phyloP scores from a whole-genome alignment of 2,888 invertebrate genomes.

The Clepsis dumicolana region DNA sequence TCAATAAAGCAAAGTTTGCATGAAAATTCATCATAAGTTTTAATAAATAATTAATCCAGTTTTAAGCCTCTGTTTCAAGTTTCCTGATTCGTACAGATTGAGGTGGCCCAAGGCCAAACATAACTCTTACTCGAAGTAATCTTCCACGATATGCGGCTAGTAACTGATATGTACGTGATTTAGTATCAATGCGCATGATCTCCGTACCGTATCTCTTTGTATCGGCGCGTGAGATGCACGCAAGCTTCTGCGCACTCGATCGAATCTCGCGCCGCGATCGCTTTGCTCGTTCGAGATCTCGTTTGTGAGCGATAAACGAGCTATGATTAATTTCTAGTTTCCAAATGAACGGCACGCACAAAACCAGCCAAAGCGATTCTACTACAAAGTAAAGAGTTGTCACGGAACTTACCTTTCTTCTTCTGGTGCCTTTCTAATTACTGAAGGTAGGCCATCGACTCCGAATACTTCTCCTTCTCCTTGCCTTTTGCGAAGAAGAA shows the following conservation, averaged over 20 bases:
- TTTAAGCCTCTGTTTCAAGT: neutral
- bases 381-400: neutral
- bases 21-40: neutral
- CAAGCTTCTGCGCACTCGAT: conserved; percentile 59
- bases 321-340: conserved; percentile 66
- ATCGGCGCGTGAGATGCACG: conserved; percentile 64
- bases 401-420: too few species aligned
- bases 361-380: conserved; percentile 7
- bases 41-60: neutral
- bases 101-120: conserved; percentile 31
- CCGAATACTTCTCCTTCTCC: too few species aligned
- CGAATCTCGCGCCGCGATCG: conserved; percentile 65
- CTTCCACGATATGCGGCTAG: conserved; percentile 70
- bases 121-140: conserved; percentile 51
- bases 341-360: conserved; percentile 49
- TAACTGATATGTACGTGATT: conserved; percentile 76
- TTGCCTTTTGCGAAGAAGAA: too few species aligned
- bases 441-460: too few species aligned
- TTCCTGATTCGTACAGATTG: conserved; percentile 23
- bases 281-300: conserved; percentile 57
- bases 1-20: too few species aligned
- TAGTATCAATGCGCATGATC: conserved; percentile 79
- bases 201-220: conserved; percentile 71
- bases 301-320: conserved; percentile 63
- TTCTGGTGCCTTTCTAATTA: too few species aligned